Evolutionary conservation across 2,888 invertebrate species (phyloP).

Genomic region (Trissolcus brochymenae): DNA sequence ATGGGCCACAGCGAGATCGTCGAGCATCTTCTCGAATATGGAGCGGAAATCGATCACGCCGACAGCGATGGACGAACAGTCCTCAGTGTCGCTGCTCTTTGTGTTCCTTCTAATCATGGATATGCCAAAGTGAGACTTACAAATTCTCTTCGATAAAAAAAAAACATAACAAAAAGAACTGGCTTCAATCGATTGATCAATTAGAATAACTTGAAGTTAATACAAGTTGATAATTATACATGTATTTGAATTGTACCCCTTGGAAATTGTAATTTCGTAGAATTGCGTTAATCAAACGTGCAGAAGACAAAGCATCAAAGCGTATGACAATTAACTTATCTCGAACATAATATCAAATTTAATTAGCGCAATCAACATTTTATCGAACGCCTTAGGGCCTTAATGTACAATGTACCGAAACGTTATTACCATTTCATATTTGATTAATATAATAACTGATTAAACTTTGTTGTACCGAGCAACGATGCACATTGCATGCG

Average conservation of each 20-base stretch:
- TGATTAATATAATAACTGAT: slow-evolving; percentile 32
- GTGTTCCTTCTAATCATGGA: slow-evolving; percentile 87
- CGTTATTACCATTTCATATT: slow-evolving; percentile 21
- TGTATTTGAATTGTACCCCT: too few species aligned
- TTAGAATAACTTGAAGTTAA: too few species aligned
- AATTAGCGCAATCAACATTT: slow-evolving; percentile 12
- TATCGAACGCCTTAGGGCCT: slow-evolving; percentile 14
- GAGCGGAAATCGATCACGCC: slow-evolving; percentile 89
- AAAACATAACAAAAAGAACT: too few species aligned
- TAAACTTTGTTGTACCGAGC: slow-evolving; percentile 7
- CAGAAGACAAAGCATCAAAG: too few species aligned
- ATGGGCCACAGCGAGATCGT: slow-evolving; percentile 97
- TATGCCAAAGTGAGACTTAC: slow-evolving; percentile 78
- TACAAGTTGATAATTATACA: too few species aligned
- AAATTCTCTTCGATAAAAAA: too few species aligned
- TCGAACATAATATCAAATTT: slow-evolving; percentile 12
- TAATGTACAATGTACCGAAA: slow-evolving; percentile 3
- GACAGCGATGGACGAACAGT: slow-evolving; percentile 93
- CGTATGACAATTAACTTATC: slow-evolving; percentile 6
- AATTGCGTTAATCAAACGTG: slow-evolving; percentile 1
- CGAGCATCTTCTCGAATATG: slow-evolving; percentile 86
- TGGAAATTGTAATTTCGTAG: too few species aligned
- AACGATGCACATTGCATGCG: too few species aligned
- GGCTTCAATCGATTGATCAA: too few species aligned
- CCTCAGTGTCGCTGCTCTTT: slow-evolving; percentile 90